Conservation (phyloP, 2,113 vertebrate genomes). For the Colius striatus region DNA sequence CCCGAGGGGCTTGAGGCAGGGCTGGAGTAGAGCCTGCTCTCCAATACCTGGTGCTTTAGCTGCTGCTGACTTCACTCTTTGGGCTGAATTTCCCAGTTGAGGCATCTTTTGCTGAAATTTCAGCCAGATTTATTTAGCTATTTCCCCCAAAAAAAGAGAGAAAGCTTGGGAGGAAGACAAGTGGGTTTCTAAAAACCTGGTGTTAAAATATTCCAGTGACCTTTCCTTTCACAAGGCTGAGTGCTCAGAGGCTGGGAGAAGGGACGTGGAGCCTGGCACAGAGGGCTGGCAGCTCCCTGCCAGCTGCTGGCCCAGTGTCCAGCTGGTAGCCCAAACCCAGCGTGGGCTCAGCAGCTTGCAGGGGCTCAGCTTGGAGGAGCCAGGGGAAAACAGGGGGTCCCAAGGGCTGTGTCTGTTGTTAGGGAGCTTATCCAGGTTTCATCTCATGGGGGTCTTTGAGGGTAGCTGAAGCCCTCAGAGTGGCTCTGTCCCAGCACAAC, state of each 20-base stretch:
- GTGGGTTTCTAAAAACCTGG: no score
- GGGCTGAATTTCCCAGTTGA: neutral
- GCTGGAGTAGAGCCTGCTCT: neutral
- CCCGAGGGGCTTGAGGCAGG: neutral
- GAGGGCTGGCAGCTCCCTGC: neutral
- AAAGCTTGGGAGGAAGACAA: neutral
- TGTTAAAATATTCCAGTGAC: neutral
- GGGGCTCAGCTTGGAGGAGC: neutral
- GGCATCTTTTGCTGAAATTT: neutral
- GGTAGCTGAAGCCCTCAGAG: neutral
- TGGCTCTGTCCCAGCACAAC: no score
- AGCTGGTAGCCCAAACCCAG: neutral
- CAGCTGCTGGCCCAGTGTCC: neutral
- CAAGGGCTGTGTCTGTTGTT: neutral
- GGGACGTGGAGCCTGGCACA: neutral
- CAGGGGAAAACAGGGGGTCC: neutral
- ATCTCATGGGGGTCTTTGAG: neutral
- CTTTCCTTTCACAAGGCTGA: neutral
- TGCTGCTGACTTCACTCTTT: fast-evolving
- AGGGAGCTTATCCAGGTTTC: neutral
- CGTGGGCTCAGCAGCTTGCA: neutral
- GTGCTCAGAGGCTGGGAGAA: neutral
- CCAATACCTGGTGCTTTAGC: neutral
- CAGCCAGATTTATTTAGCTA: neutral
- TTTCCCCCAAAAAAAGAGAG: neutral